Percentiles rank a stretch among this genome's conserved stretches.
These are phyloP conservation scores for Rhagophthalmus giganteus DNA, from an alignment of 2,888 invertebrate genomes.

Conservation along the genomic window DNA sequence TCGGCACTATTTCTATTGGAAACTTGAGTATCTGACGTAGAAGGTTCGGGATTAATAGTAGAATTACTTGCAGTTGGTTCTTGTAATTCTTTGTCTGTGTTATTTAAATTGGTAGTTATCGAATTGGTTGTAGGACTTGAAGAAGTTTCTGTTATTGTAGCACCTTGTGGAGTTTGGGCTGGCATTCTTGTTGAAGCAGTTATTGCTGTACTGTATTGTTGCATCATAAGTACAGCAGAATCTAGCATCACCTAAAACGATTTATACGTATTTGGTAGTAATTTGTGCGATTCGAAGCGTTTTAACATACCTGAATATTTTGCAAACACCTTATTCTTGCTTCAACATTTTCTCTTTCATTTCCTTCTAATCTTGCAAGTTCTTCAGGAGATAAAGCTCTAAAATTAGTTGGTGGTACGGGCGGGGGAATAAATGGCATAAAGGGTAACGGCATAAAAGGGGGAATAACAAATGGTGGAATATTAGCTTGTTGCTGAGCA, in stretches of 20 bases:
- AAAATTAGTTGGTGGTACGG: conserved; percentile 76
- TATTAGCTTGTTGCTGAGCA: conserved; percentile 36
- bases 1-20: conserved; percentile 51
- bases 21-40: conserved; percentile 19
- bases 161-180: conserved; percentile 4
- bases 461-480: conserved; percentile 60
- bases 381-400: conserved; percentile 80
- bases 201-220: conserved; percentile 82
- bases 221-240: conserved; percentile 91
- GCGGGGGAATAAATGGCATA: conserved; percentile 67
- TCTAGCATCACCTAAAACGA: conserved; percentile 81
- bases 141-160: conserved; percentile 13
- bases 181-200: conserved; percentile 50
- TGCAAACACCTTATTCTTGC: conserved; percentile 81
- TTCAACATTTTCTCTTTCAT: conserved; percentile 83
- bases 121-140: conserved; percentile 7
- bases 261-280: neutral
- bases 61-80: conserved; percentile 1
- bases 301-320: conserved; percentile 61
- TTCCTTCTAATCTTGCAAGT: conserved; percentile 85
- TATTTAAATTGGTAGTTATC: conserved; percentile 4
- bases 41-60: conserved; percentile 1
- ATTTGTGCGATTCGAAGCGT: neutral
- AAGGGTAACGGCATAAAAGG: conserved; percentile 59
- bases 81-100: conserved; percentile 5